Evolutionary conservation across 2,113 vertebrate genomes (phyloP).

Genomic region (Barnardius zonarius): DNA sequence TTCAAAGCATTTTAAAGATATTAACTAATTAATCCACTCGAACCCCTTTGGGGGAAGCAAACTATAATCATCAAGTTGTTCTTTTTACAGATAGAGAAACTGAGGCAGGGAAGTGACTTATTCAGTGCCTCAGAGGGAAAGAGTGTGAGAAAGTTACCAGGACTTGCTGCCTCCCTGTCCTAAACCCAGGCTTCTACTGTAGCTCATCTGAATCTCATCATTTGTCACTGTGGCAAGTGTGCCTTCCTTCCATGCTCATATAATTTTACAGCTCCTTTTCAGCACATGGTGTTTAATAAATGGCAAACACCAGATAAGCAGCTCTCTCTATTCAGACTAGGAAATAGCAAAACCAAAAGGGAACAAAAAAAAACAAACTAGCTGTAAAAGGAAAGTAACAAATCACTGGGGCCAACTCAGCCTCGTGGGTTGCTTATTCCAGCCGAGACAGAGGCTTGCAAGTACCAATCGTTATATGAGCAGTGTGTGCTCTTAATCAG

Average conservation of each 20-base stretch:
- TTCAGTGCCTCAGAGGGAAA: neutral
- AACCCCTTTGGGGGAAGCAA: neutral
- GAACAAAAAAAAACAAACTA: neutral
- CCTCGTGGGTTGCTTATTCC: neutral
- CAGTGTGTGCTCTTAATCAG: neutral
- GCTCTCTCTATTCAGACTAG: neutral
- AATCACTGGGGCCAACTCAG: neutral
- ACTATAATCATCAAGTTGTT: neutral
- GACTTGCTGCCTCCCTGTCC: neutral
- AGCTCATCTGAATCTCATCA: neutral
- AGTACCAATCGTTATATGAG: neutral
- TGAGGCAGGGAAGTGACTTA: neutral
- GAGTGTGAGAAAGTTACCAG: neutral
- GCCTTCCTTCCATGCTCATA: neutral
- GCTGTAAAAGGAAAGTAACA: neutral
- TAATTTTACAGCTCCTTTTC: neutral
- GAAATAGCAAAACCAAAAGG: neutral
- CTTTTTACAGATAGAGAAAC: slow-evolving; percentile 5
- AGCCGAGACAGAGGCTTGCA: neutral
- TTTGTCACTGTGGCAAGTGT: neutral
- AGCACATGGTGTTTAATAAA: neutral
- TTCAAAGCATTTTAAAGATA: neutral
- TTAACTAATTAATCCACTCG: neutral
- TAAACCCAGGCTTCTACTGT: neutral
- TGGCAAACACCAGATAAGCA: neutral